Evolutionary conservation across 2,797 vertebrate species (phyloP), one percentile per base, ranked within the genome.

Genomic region (Melanogrammus aeglefinus): DNA sequence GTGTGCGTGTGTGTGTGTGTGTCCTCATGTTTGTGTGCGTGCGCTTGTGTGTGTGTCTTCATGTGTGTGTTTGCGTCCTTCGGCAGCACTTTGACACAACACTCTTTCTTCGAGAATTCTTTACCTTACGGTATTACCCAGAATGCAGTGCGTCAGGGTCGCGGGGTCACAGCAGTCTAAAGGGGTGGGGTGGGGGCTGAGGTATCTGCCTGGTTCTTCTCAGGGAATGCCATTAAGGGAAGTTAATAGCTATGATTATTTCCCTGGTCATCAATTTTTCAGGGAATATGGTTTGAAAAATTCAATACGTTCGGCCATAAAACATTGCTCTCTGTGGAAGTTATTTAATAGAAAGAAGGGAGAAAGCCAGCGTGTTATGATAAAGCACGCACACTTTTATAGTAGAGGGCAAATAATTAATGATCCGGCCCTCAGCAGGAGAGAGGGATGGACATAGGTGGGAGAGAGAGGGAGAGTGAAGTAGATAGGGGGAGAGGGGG

Each of bases 161-260:
- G n/a, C 10, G 27, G 24, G n/a, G 24, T 27, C 63, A 66, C 63
- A 27, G 63, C 12, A 66, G 63, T 3, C 57, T 63, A 9, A 63
- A 63, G 57, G 16, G 44, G 44, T 16, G 38, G 63, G 9, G 57
- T 66, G 57, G 1, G 72, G 72, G 66, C n/a, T 81, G 73, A 77
- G 78, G 75, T 73, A 33, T 24, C 24, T 27, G 71, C 36, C 14
- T 1, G 7, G 35, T 35, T 7, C n/a, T 39, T 38, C 63, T 29
- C 69, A 29, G 72, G 35, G 39, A 9, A 1, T 33, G 81, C 72
- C 78, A 83, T 81, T 83, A 83, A 75, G 73, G 38, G 71, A 70
- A 79, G 79, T 78, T 86, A 85, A 86, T 76, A 71, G 80, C 41
- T 74, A 27, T 76, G 6, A 2, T 27, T 76, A 77, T 83, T 81